A percentile compares a stretch with the other conserved stretches of the same genome.
phyloP scores from a whole-genome alignment of 2,888 invertebrate genomes.

The Drosophila fungiperda region DNA sequence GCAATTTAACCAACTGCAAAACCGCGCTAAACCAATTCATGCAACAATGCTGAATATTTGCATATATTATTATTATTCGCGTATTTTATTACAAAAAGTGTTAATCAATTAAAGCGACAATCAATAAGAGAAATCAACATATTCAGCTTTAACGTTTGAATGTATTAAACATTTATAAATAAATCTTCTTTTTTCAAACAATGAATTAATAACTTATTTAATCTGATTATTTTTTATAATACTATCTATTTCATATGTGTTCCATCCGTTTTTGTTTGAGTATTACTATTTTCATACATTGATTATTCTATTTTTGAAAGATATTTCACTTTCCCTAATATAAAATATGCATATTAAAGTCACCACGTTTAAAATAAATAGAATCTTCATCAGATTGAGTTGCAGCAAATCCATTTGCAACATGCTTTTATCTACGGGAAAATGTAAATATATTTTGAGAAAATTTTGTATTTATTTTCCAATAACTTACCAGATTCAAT shows the following conservation, averaged over 20 bases:
- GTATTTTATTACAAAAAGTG: not conserved
- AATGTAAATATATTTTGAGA: not conserved
- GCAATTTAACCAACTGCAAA: slow-evolving; percentile 4
- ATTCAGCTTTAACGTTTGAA: not conserved
- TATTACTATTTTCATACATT: not conserved
- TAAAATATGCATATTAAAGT: slow-evolving; percentile 41
- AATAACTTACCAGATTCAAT: slow-evolving; percentile 31
- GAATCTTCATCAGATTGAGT: slow-evolving; percentile 61
- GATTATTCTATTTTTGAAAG: not conserved
- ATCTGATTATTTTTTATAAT: not conserved
- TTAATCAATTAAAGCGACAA: not conserved
- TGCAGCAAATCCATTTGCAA: slow-evolving; percentile 55
- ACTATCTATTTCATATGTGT: not conserved
- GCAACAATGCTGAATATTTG: slow-evolving; percentile 23
- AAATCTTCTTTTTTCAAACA: not conserved
- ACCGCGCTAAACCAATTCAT: slow-evolving; percentile 12
- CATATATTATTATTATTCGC: not conserved
- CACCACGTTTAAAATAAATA: slow-evolving; percentile 48
- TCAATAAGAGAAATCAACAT: not conserved
- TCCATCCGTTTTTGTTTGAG: not conserved
- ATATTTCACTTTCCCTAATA: not conserved
- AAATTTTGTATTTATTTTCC: accelerated
- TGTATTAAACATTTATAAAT: not conserved
- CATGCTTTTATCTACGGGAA: slow-evolving; percentile 25
- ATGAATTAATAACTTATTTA: not conserved